These are phyloP conservation scores for Macropis europaea DNA, from an alignment of 2,888 invertebrate genomes.

Conservation along the genomic window DNA sequence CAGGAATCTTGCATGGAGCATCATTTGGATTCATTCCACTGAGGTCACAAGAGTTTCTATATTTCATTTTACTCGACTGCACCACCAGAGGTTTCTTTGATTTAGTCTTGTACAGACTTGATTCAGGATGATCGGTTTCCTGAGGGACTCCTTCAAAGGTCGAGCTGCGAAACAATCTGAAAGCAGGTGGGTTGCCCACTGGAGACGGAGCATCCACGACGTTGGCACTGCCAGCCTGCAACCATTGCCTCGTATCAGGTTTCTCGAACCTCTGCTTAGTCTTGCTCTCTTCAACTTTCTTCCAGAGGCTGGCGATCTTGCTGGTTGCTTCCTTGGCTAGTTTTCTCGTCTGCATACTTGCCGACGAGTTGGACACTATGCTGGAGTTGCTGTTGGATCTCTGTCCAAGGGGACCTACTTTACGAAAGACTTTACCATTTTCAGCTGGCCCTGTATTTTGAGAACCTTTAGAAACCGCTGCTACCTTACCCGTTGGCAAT, in stretches of 20 bases:
- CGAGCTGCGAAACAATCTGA: constrained; percentile 82
- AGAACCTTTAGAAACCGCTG: constrained; percentile 16
- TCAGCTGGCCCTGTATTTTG: constrained; percentile 61
- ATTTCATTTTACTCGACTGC: constrained; percentile 56
- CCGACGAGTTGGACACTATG: constrained; percentile 74
- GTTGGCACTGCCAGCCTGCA: constrained; percentile 73
- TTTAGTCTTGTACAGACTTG: constrained; percentile 42
- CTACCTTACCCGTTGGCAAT: constrained; percentile 40
- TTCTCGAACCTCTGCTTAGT: constrained; percentile 82
- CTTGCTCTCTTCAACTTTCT: constrained; percentile 87
- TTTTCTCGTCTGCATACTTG: constrained; percentile 72
- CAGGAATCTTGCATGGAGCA: constrained; percentile 70
- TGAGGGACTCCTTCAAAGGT: constrained; percentile 83
- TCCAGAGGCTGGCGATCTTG: constrained; percentile 91
- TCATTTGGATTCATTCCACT: constrained; percentile 67
- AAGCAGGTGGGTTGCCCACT: constrained; percentile 53
- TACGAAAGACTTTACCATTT: constrained; percentile 50
- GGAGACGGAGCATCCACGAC: constrained; percentile 38
- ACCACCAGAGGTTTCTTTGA: constrained; percentile 38
- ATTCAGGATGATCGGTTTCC: constrained; percentile 38
- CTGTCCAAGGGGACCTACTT: constrained; percentile 63
- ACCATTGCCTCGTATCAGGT: constrained; percentile 84
- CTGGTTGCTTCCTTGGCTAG: constrained; percentile 85
- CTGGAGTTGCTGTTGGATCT: constrained; percentile 84
- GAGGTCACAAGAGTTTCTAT: constrained; percentile 74